Percentiles rank a stretch among this genome's conserved stretches.
These are phyloP conservation scores for Prochilodus magdalenae DNA, from an alignment of 2,113 vertebrate species.

Conservation along the genomic window DNA sequence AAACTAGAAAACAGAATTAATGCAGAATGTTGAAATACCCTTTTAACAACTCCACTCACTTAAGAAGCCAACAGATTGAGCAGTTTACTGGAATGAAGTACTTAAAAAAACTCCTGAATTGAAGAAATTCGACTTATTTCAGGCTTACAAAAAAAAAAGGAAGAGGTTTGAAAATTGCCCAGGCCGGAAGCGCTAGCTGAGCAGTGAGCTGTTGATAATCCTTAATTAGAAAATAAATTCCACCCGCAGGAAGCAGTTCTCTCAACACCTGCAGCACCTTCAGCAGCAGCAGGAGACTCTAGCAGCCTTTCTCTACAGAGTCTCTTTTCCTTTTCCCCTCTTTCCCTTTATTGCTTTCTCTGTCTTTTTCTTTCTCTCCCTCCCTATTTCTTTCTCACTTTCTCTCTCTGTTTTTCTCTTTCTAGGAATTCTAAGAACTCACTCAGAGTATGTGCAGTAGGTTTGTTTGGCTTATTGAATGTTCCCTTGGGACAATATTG, in stretches of 20 bases:
- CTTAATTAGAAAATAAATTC: conserved; percentile 75
- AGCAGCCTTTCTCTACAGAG: conserved; percentile 49
- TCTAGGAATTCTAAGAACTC: neutral
- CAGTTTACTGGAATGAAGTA: neutral
- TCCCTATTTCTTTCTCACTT: neutral
- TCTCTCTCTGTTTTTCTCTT: neutral
- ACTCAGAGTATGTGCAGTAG: neutral
- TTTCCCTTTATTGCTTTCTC: neutral
- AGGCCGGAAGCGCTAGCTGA: conserved; percentile 60
- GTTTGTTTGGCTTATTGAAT: neutral
- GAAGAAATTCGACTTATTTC: conserved; percentile 47
- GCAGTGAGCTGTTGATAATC: conserved; percentile 73
- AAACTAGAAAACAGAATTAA: too few species aligned
- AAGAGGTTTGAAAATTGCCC: conserved; percentile 61
- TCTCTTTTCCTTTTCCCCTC: neutral
- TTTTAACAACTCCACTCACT: conserved; percentile 4
- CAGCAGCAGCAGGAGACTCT: conserved; percentile 54
- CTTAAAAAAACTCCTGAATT: conserved; percentile 13
- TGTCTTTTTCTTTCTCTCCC: neutral
- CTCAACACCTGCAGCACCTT: conserved; percentile 66
- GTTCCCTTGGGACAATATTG: neutral
- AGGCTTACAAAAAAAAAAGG: conserved; percentile 44
- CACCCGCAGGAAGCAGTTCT: conserved; percentile 58
- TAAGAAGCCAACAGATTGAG: neutral
- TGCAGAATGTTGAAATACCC: neutral